These are phyloP conservation scores for Lithodes maja DNA, from an alignment of 2,888 invertebrate species.

Conservation along the genomic window DNA sequence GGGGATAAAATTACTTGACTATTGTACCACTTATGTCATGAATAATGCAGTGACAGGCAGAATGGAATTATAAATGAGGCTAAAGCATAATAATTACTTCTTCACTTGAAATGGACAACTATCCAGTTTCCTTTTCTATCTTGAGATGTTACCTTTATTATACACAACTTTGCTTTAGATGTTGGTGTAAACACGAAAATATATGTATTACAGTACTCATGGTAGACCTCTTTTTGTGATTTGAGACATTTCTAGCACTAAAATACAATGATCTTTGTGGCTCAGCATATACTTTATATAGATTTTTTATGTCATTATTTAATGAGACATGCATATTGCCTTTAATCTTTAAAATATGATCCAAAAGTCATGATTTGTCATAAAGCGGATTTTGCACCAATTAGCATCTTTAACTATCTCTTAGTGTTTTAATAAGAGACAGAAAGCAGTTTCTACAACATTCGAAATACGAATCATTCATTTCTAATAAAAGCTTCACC, in stretches of 20 bases:
- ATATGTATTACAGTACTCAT: slow-evolving; percentile 25
- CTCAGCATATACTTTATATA: background rate
- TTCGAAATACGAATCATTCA: too few relatives aligned
- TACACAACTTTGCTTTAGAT: slow-evolving; percentile 60
- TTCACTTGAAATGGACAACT: slow-evolving; percentile 23
- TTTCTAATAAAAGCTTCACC: too few relatives aligned
- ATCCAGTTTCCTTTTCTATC: slow-evolving; percentile 1
- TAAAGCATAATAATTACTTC: slow-evolving; percentile 12
- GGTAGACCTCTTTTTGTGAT: slow-evolving; percentile 25
- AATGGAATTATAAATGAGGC: slow-evolving; percentile 14
- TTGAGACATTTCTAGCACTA: slow-evolving; percentile 48
- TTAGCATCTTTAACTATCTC: background rate
- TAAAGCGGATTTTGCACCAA: background rate
- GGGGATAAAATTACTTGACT: background rate
- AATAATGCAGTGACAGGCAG: slow-evolving; percentile 22
- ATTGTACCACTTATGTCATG: slow-evolving; percentile 13
- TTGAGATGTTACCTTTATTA: slow-evolving; percentile 21
- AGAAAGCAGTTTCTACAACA: too few relatives aligned
- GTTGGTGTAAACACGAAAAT: slow-evolving; percentile 53
- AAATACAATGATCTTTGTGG: background rate
- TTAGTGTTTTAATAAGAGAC: background rate
- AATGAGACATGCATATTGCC: too few relatives aligned
- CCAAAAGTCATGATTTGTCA: background rate
- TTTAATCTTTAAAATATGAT: background rate
- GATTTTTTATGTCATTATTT: too few relatives aligned